Percentiles rank a stretch among this genome's conserved stretches.
Conservation (phyloP, 2,888 invertebrate genomes). For the Lasioglossum leucozonium region DNA sequence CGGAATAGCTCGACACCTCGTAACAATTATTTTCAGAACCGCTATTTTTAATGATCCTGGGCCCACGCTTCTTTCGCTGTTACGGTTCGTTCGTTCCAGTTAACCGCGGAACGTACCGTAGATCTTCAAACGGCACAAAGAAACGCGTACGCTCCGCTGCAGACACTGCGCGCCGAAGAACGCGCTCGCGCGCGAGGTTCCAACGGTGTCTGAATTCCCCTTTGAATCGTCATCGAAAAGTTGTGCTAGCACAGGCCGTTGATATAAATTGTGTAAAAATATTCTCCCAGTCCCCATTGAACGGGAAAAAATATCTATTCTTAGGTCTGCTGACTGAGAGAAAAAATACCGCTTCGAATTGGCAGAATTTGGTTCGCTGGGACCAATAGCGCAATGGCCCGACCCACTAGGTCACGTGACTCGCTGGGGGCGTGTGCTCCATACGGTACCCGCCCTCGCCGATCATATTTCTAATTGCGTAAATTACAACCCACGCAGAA, state of each 20-base stretch:
- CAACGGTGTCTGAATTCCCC: not conserved
- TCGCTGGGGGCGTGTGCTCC: not conserved
- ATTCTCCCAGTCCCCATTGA: not conserved
- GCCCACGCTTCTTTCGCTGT: not conserved
- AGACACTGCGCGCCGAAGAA: not conserved
- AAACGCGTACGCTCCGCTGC: not conserved
- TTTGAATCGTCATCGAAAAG: not conserved
- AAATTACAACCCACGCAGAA: not conserved
- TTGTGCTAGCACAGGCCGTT: not conserved
- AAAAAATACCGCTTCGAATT: not conserved
- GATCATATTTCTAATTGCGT: not conserved
- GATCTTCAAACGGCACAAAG: not conserved
- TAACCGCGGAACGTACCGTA: not conserved
- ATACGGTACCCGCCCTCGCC: not conserved
- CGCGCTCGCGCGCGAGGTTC: not conserved
- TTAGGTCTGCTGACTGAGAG: not conserved
- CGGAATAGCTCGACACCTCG: not conserved
- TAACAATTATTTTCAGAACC: conserved; percentile 24
- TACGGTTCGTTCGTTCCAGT: not conserved
- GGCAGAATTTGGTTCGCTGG: not conserved
- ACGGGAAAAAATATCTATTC: not conserved
- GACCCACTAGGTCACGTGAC: not conserved
- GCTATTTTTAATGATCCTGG: conserved; percentile 6
- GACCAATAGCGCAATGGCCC: not conserved
- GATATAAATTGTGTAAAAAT: not conserved